A percentile compares a stretch with the other conserved stretches of the same genome.
phyloP scores from a whole-genome alignment of 2,797 vertebrate species.

The Ptychadena robeensis region DNA sequence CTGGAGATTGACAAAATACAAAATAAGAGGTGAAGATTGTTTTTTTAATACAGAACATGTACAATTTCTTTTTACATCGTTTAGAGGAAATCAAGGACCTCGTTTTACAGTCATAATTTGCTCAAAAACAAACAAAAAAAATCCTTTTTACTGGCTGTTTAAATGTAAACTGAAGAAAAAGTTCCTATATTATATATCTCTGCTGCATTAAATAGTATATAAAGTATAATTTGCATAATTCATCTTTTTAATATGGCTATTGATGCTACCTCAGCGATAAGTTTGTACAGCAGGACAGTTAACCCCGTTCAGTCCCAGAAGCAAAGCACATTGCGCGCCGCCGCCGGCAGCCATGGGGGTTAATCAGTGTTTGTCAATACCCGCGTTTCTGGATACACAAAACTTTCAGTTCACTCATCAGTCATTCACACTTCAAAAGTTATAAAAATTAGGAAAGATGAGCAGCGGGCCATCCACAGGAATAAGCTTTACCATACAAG shows the following conservation, averaged over 20 bases:
- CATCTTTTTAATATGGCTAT: slow-evolving; percentile 67
- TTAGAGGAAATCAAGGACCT: background rate
- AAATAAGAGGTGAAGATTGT: background rate
- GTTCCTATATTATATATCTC: slow-evolving; percentile 55
- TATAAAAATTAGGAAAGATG: background rate
- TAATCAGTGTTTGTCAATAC: slow-evolving; percentile 46
- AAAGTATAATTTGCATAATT: slow-evolving; percentile 65
- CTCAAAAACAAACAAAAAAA: background rate
- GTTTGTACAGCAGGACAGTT: slow-evolving; percentile 45
- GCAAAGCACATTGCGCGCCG: background rate
- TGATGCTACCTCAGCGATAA: slow-evolving; percentile 38
- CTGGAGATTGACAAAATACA: background rate
- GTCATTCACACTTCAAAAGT: slow-evolving; percentile 3
- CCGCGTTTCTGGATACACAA: slow-evolving; percentile 27
- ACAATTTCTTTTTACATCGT: background rate
- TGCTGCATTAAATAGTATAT: slow-evolving; percentile 62
- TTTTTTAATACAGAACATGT: slow-evolving; percentile 38
- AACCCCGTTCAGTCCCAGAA: slow-evolving; percentile 1
- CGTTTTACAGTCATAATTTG: slow-evolving; percentile 3
- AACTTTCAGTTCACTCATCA: background rate
- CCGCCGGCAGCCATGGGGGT: slow-evolving; percentile 17
- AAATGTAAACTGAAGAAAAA: slow-evolving; percentile 54
- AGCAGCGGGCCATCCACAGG: slow-evolving; percentile 19
- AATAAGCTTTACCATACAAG: background rate
- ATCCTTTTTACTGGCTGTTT: slow-evolving; percentile 26